A percentile compares a stretch with the other conserved stretches of the same genome.
Conservation (phyloP, 2,113 vertebrate genomes). For the Galemys pyrenaicus region DNA sequence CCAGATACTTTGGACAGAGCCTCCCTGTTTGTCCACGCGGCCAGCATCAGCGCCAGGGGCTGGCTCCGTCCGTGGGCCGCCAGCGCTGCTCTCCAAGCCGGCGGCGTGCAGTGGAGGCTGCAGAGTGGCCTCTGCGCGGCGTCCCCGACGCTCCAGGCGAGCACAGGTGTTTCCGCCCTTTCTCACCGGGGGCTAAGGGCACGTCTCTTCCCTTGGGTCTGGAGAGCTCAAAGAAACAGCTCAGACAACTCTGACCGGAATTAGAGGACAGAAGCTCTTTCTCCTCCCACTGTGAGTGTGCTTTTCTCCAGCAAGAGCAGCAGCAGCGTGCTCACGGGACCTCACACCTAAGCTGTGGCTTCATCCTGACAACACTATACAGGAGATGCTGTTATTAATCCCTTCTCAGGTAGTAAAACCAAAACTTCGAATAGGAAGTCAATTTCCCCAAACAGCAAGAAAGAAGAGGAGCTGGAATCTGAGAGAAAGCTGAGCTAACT, state of each 20-base stretch:
- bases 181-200: too few species aligned
- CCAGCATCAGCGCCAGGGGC: not conserved
- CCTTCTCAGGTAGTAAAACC: not conserved
- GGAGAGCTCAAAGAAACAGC: rapidly evolving
- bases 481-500: not conserved
- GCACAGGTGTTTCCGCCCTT: too few species aligned
- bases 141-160: too few species aligned
- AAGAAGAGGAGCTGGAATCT: not conserved
- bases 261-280: not conserved
- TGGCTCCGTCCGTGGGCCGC: rapidly evolving
- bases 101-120: not conserved
- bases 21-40: not conserved
- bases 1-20: not conserved
- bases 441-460: not conserved
- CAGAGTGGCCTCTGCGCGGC: too few species aligned
- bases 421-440: not conserved
- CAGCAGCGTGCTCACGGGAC: not conserved
- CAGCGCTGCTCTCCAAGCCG: rapidly evolving
- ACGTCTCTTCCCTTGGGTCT: not conserved
- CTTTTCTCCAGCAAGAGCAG: not conserved
- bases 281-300: not conserved
- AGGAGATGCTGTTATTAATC: not conserved
- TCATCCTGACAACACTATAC: not conserved
- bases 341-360: not conserved
- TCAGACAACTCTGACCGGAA: not conserved